Evolutionary conservation across 2,888 invertebrate genomes (phyloP).

Genomic region (Oasisia sp.): DNA sequence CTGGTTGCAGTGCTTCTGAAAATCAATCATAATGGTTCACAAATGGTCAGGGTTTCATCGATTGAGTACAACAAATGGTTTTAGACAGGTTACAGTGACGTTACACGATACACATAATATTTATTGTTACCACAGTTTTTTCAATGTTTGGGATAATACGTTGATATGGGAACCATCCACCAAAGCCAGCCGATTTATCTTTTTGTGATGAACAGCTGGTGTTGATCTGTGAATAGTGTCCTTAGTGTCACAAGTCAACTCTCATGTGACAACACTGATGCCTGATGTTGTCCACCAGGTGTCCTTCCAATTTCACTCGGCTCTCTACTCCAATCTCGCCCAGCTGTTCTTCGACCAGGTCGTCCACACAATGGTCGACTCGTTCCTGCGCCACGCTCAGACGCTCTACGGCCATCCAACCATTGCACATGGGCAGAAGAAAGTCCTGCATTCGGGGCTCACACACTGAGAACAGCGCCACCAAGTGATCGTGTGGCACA

Average conservation of each 20-base stretch:
- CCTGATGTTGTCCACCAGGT: conserved; percentile 49
- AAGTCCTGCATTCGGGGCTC: neutral
- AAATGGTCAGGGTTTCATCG: too few relatives aligned
- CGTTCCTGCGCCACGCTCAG: conserved; percentile 87
- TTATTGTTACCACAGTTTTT: neutral
- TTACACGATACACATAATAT: neutral
- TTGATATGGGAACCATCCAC: neutral
- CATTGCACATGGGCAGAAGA: neutral
- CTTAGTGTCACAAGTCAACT: neutral
- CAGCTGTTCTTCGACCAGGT: conserved; percentile 95
- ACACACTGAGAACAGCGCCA: neutral
- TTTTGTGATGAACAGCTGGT: too few relatives aligned
- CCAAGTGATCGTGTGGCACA: neutral
- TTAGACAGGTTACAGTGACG: neutral
- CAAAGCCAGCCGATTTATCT: too few relatives aligned
- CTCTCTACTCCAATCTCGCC: conserved; percentile 87
- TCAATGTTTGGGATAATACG: neutral
- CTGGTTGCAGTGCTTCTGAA: too few relatives aligned
- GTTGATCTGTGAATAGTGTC: neutral
- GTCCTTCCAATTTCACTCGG: conserved; percentile 88
- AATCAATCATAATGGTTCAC: too few relatives aligned
- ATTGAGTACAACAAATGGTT: neutral
- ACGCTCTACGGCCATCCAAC: conserved; percentile 75
- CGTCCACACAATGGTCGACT: conserved; percentile 94
- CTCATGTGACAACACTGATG: neutral